These are phyloP conservation scores for Timandra comae DNA, from an alignment of 2,888 invertebrate genomes.

Conservation along the genomic window DNA sequence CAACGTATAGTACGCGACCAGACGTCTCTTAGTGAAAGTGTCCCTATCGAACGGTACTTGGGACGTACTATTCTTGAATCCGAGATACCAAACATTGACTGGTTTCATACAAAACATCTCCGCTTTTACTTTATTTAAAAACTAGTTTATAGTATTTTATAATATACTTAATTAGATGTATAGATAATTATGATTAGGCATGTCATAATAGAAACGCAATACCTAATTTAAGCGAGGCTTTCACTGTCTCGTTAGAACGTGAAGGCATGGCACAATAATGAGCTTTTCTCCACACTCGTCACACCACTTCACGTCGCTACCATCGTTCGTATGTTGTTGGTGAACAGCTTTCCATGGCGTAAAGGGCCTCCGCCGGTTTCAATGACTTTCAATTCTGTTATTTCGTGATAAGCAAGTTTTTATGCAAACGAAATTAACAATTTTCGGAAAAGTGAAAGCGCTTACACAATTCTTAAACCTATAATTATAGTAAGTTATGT, in stretches of 20 bases:
- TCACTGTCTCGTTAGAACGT: slow-evolving; percentile 1
- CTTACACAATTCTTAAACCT: slow-evolving; percentile 4
- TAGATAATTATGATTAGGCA: too few relatives aligned
- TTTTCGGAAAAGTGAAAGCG: slow-evolving; percentile 17
- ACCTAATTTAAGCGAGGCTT: slow-evolving; percentile 5
- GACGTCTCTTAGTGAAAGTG: slow-evolving; percentile 55
- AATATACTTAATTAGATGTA: too few relatives aligned
- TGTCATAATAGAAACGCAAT: too few relatives aligned
- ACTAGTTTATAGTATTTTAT: too few relatives aligned
- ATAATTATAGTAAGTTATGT: slow-evolving; percentile 4
- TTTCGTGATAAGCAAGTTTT: slow-evolving; percentile 21
- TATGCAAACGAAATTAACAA: slow-evolving; percentile 16
- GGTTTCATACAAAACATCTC: too few relatives aligned
- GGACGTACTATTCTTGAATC: too few relatives aligned
- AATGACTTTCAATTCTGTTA: slow-evolving; percentile 23
- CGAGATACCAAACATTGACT: too few relatives aligned
- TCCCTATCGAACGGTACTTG: slow-evolving; percentile 51
- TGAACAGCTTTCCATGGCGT: slow-evolving; percentile 44
- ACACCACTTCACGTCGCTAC: slow-evolving; percentile 31
- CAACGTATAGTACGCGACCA: slow-evolving; percentile 28
- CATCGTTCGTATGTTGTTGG: slow-evolving; percentile 17
- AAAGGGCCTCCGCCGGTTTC: slow-evolving; percentile 27
- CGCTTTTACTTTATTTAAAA: too few relatives aligned
- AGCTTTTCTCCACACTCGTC: slow-evolving; percentile 38
- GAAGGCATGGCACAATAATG: slow-evolving; percentile 15